These are phyloP conservation scores for Silurus aristotelis DNA, from an alignment of 2,797 vertebrate genomes.

Conservation along the genomic window DNA sequence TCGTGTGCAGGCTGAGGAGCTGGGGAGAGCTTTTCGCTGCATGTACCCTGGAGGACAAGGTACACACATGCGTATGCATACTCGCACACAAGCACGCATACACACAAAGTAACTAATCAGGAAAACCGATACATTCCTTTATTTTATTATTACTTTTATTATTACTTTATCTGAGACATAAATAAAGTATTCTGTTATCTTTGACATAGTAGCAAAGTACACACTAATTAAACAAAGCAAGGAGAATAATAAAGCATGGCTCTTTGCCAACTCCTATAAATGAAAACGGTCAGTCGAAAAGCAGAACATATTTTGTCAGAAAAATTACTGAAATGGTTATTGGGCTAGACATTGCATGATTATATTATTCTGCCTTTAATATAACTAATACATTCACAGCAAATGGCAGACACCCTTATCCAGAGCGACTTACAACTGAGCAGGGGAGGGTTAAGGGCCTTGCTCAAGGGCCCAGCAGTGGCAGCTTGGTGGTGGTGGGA, in stretches of 20 bases:
- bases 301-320: not conserved
- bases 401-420: too few species aligned
- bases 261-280: not conserved
- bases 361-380: not conserved
- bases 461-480: too few species aligned
- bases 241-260: not conserved
- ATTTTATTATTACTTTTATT: slow-evolving; percentile 13
- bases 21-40: slow-evolving; percentile 94
- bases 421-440: too few species aligned
- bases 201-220: slow-evolving; percentile 16
- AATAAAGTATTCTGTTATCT: slow-evolving; percentile 17
- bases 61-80: slow-evolving; percentile 57
- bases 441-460: too few species aligned
- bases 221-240: not conserved
- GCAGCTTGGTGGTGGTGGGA: too few species aligned
- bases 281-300: not conserved
- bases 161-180: slow-evolving; percentile 5
- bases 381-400: too few species aligned
- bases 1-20: slow-evolving; percentile 92
- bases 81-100: slow-evolving; percentile 4
- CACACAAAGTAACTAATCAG: slow-evolving; percentile 9
- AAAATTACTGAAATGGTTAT: not conserved
- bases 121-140: not conserved
- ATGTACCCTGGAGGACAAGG: slow-evolving; percentile 99
- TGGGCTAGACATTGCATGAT: not conserved